phyloP scores from a whole-genome alignment of 2,888 invertebrate species.

The Auanema freiburgensis region DNA sequence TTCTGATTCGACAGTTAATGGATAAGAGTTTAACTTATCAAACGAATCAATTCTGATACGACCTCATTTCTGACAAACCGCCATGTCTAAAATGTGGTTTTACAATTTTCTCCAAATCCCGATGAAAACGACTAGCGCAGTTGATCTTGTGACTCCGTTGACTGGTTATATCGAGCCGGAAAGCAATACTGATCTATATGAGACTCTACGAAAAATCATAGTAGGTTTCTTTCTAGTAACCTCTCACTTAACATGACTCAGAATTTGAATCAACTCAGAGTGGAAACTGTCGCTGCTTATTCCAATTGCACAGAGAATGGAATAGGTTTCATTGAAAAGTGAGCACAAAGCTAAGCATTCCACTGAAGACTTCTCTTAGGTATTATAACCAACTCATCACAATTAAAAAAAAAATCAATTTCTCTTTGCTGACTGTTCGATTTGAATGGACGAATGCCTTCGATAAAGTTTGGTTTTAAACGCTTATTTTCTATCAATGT shows the following conservation, averaged over 20 bases:
- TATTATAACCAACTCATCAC: conserved; percentile 94
- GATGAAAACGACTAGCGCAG: conserved; percentile 89
- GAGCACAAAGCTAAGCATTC: not conserved
- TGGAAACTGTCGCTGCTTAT: conserved; percentile 85
- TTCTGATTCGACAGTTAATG: too few species aligned
- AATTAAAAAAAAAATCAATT: conserved; percentile 88
- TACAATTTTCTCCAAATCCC: conserved; percentile 78
- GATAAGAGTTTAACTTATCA: too few species aligned
- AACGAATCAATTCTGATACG: too few species aligned
- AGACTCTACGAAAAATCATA: conserved; percentile 63
- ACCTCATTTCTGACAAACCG: too few species aligned
- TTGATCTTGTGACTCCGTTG: conserved; percentile 88
- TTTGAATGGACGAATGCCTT: conserved; percentile 99
- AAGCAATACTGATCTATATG: conserved; percentile 75
- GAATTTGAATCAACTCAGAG: conserved; percentile 80
- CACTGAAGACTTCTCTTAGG: conserved; percentile 71
- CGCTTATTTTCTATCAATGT: not conserved
- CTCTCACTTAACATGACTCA: conserved; percentile 56
- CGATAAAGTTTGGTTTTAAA: conserved; percentile 81
- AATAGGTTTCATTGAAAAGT: conserved; percentile 89
- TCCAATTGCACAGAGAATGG: conserved; percentile 91
- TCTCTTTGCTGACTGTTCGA: conserved; percentile 87
- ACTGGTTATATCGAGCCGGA: conserved; percentile 87
- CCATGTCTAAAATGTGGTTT: too few species aligned
- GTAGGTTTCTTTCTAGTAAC: conserved; percentile 38